Evolutionary conservation across 2,113 vertebrate genomes (phyloP), one percentile per base, ranked within the genome.

Genomic region (Peromyscus polionotus): DNA sequence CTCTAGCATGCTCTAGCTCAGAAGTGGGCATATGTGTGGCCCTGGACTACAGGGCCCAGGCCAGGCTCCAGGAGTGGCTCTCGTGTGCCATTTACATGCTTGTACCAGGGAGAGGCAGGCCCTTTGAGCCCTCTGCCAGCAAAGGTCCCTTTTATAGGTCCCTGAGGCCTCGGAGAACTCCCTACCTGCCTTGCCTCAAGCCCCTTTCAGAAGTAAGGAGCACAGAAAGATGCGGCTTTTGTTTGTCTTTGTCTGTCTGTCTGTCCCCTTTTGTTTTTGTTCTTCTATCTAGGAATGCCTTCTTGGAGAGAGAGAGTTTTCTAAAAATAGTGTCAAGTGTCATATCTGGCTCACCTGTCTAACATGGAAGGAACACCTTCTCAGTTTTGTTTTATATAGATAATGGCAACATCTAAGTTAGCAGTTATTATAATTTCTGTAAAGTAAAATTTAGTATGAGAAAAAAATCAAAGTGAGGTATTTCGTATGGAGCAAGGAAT

Each of bases 251-350:
- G 11, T 2, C 61, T 42, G 20, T 67, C 22, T 73, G 5, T 92
- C 79, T 80, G 79, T 61, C 36, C 12, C 3, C 51, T n/a, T 61
- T 84, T 51, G 36, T 20, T 93, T 90, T 91, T 91, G 24, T 73
- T 85, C 42, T 96, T 83, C 48, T 13, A 65, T 79, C 54, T 63
- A 76, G 92, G 59, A 92, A 84, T 42, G 88, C 51, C 61, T 76
- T 93, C 79, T 93, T 48, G 65, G 75, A 93, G 51, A 93, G 88
- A 88, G 88, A 90, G 63, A 45, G 14, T 76, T 92, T 93, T 93
- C 86, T n/a, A 72, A 31, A 95, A 95, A 67, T 76, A 88, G 42
- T 28, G 51, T 91, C 59, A 54, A 13, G n/a, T 39, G 33, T 86
- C 42, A 57, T 17, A 45, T n/a, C 36, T 45, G 19, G 36, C 76